Evolutionary conservation across 53 echinoderm and acorn worm genomes (phyloP).

Genomic region (Crossaster papposus): DNA sequence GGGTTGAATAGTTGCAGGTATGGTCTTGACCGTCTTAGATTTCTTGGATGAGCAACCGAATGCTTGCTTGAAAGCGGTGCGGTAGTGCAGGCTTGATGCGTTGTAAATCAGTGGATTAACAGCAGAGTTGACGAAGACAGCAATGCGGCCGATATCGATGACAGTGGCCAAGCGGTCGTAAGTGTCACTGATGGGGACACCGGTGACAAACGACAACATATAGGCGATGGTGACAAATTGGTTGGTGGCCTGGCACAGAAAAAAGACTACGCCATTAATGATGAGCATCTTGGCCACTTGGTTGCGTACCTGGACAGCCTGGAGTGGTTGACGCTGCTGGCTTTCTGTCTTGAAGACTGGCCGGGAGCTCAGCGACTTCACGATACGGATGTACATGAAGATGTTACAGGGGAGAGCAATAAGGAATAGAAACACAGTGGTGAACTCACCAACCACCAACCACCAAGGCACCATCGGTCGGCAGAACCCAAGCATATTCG

Average conservation of each 20-base stretch:
- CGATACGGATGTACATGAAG: conserved; percentile 50
- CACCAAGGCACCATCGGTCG: conserved; percentile 40
- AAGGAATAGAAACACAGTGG: conserved; percentile 32
- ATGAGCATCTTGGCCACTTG: conserved; percentile 56
- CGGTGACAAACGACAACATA: conserved; percentile 25
- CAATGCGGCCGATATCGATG: conserved; percentile 39
- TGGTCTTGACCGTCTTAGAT: background rate
- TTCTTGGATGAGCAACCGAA: conserved; percentile 22
- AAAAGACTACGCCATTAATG: conserved; percentile 50
- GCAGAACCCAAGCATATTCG: conserved; percentile 28
- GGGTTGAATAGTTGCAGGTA: background rate
- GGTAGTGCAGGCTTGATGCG: conserved; percentile 43
- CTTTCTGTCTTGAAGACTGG: background rate
- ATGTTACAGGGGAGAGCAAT: conserved; percentile 49
- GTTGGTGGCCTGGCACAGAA: conserved; percentile 49
- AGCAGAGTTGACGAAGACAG: conserved; percentile 49
- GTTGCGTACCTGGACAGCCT: conserved; percentile 38
- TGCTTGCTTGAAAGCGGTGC: conserved; percentile 40
- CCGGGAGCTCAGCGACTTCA: conserved; percentile 36
- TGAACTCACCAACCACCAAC: conserved; percentile 1
- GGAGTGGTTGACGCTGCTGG: background rate
- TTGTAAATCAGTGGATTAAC: conserved; percentile 49
- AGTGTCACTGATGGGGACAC: conserved; percentile 16
- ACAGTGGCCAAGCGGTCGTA: conserved; percentile 20
- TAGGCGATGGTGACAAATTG: conserved; percentile 39